phyloP scores from a whole-genome alignment of 2,888 invertebrate species.

The Eupithecia tripunctaria region DNA sequence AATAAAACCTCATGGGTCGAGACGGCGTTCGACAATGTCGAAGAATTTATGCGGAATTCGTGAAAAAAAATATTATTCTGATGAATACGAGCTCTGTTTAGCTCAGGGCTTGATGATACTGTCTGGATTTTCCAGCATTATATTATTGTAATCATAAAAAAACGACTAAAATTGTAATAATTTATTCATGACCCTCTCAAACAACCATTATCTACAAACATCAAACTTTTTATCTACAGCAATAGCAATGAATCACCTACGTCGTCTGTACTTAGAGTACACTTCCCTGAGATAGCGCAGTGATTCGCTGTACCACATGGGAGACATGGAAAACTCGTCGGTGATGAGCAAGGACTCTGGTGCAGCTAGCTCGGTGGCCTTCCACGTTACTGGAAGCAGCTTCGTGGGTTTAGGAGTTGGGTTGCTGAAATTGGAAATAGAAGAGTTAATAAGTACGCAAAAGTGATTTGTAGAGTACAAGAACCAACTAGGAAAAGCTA shows the following conservation, averaged over 20 bases:
- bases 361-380: conserved; percentile 47
- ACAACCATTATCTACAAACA: neutral
- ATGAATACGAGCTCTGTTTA: too few species aligned
- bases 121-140: too few species aligned
- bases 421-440: conserved; percentile 55
- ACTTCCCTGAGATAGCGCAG: conserved; percentile 60
- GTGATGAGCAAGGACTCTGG: conserved; percentile 64
- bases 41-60: too few species aligned
- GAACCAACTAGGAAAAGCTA: neutral
- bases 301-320: conserved; percentile 62
- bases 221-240: neutral
- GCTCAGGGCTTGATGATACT: too few species aligned
- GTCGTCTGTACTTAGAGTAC: conserved; percentile 61
- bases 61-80: too few species aligned
- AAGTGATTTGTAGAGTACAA: neutral
- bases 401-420: conserved; percentile 63
- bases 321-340: conserved; percentile 52
- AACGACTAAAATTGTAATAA: neutral
- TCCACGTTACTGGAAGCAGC: conserved; percentile 62
- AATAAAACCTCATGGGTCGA: too few species aligned
- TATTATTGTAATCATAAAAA: neutral
- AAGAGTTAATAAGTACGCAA: neutral
- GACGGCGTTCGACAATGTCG: too few species aligned
- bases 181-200: neutral
- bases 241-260: conserved; percentile 46